Evolutionary conservation across 2,113 vertebrate species (phyloP), one percentile per base, ranked within the genome.

Genomic region (Mirza zaza): DNA sequence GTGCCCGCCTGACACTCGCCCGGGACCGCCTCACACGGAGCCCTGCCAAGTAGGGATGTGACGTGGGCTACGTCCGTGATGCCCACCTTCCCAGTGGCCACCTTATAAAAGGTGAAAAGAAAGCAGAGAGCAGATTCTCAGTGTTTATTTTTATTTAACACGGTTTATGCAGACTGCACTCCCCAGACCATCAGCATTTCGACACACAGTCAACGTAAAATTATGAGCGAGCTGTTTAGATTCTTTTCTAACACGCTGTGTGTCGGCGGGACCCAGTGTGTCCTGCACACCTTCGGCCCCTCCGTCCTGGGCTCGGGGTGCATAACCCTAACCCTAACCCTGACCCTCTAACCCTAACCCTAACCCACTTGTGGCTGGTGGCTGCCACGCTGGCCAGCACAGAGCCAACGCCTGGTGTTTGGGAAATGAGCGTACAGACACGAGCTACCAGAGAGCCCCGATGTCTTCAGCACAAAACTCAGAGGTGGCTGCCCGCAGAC

Each of bases 61-160:
- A 17, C 0, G 1, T 9, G 25, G 9, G 20, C 61, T 3, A 5
- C n/a, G 0, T 12, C 0, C 5, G 13, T 10, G 5, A 36, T 2
- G 39, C 39, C 61, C 50, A 1, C 2, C 20, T 48, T 70, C 13
- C 76, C 27, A 17, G 84, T 0, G 17, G 63, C 14, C 55, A 10
- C 42, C 0, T n/a, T 17, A 13, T 13, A 6, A 39, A 25, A 29
- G 50, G 25, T 15, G 2, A 29, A 23, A 68, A 65, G 55, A 67
- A 27, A 36, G 5, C 25, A 6, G 23, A 6, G 42, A 32, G 23
- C 10, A 8, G 0, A n/a, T 0, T 17, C 39, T 15, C 3, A 2
- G 32, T 5, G 1, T 11, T 3, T 12, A 6, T 12, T 29, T 36
- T 70, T 39, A 23, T 23, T 18, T 18, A 32, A 5, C 42, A 20